These are phyloP conservation scores for Autographa gamma DNA, from an alignment of 2,888 invertebrate genomes.

Conservation along the genomic window DNA sequence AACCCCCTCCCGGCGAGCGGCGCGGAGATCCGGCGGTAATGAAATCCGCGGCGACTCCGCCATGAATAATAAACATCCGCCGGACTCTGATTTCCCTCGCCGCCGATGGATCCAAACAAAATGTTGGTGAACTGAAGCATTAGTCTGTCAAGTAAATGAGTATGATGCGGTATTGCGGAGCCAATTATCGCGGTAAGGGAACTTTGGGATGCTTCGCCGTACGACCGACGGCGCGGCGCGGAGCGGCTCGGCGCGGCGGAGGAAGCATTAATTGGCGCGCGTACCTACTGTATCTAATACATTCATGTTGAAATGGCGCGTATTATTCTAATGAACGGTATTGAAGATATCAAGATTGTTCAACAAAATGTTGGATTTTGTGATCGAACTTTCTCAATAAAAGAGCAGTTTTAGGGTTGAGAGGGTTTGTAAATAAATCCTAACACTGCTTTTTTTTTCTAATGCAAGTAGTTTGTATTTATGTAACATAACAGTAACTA, in stretches of 20 bases:
- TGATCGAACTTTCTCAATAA: no score
- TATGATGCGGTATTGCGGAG: slow-evolving; percentile 45
- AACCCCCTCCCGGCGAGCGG: slow-evolving; percentile 46
- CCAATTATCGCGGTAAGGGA: slow-evolving; percentile 50
- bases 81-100: slow-evolving; percentile 77
- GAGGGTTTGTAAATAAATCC: no score
- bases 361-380: neutral
- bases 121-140: slow-evolving; percentile 56
- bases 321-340: slow-evolving; percentile 14
- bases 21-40: slow-evolving; percentile 60
- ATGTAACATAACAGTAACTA: no score
- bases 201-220: slow-evolving; percentile 38
- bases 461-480: no score
- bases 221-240: slow-evolving; percentile 31
- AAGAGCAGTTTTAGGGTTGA: no score
- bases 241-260: slow-evolving; percentile 32
- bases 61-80: slow-evolving; percentile 77
- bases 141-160: slow-evolving; percentile 57
- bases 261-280: slow-evolving; percentile 23
- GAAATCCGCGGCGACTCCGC: slow-evolving; percentile 64
- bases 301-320: neutral
- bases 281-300: slow-evolving; percentile 17
- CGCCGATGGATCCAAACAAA: slow-evolving; percentile 64
- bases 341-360: neutral
- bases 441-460: no score